A percentile compares a stretch with the other conserved stretches of the same genome.
Conservation (phyloP, 2,113 vertebrate genomes). For the Chloebia gouldiae region DNA sequence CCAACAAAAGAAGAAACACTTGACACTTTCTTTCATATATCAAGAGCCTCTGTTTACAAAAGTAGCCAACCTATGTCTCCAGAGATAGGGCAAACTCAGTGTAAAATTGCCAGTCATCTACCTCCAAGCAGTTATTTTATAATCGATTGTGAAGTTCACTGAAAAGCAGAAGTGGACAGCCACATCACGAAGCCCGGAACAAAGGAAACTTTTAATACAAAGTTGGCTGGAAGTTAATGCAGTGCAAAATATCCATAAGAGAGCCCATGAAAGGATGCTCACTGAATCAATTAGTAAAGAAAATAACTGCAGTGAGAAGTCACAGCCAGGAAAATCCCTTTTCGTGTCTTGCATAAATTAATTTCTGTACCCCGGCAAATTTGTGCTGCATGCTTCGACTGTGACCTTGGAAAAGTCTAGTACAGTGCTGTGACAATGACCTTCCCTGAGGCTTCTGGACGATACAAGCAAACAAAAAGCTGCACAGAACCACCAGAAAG, state of each 20-base stretch:
- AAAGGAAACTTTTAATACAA: neutral
- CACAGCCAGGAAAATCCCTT: neutral
- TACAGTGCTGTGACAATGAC: neutral
- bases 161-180: neutral
- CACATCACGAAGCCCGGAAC: neutral
- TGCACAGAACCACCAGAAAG: neutral
- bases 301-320: neutral
- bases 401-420: neutral
- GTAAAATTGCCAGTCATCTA: neutral
- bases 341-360: neutral
- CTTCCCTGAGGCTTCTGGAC: neutral
- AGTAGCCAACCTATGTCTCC: neutral
- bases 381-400: neutral
- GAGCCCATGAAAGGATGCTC: neutral
- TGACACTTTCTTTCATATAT: neutral
- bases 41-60: neutral
- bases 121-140: neutral
- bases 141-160: rapidly evolving
- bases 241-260: neutral
- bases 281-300: neutral
- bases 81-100: neutral
- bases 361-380: neutral
- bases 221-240: neutral
- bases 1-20: neutral
- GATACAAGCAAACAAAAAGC: neutral